Conservation (phyloP, 2,797 vertebrate species). For the Danio tinwini region DNA sequence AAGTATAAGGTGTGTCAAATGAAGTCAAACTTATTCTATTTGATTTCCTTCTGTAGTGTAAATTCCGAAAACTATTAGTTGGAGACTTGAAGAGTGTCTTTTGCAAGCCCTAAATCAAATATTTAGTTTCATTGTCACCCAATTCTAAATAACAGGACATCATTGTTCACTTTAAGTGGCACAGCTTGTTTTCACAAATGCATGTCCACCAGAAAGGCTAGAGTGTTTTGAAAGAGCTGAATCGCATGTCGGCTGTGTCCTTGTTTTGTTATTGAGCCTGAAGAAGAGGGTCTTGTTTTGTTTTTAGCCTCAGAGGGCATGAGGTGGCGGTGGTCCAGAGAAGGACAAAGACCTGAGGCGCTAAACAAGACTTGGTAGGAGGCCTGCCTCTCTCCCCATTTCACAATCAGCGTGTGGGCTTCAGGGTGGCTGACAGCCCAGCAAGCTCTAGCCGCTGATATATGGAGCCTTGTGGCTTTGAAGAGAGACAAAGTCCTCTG, state of each 20-base stretch:
- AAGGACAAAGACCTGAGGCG: conserved; percentile 53
- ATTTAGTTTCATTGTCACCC: conserved; percentile 33
- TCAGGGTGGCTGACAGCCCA: conserved; percentile 41
- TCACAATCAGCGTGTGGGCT: conserved; percentile 38
- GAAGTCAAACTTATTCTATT: conserved; percentile 54
- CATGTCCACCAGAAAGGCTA: neutral
- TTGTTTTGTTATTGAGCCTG: conserved; percentile 60
- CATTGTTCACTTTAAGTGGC: conserved; percentile 27
- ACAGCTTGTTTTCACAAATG: conserved; percentile 30
- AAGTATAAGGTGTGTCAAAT: conserved; percentile 21
- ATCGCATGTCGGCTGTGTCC: conserved; percentile 46
- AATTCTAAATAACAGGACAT: conserved; percentile 37
- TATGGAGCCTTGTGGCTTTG: conserved; percentile 64
- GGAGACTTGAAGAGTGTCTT: conserved; percentile 30
- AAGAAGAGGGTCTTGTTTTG: conserved; percentile 45
- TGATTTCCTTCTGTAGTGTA: conserved; percentile 56
- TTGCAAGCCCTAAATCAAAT: conserved; percentile 31
- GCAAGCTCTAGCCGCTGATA: conserved; percentile 44
- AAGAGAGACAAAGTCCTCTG: conserved; percentile 55
- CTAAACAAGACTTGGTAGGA: conserved; percentile 51
- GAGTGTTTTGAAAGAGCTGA: conserved; percentile 46
- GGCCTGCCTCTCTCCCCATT: conserved; percentile 38
- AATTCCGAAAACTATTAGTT: conserved; percentile 59
- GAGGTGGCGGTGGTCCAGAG: conserved; percentile 38
- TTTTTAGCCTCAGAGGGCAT: conserved; percentile 23